Base-by-base conservation (phyloP, 2,113 vertebrate genomes). In the Cynocephalus volans region DNA sequence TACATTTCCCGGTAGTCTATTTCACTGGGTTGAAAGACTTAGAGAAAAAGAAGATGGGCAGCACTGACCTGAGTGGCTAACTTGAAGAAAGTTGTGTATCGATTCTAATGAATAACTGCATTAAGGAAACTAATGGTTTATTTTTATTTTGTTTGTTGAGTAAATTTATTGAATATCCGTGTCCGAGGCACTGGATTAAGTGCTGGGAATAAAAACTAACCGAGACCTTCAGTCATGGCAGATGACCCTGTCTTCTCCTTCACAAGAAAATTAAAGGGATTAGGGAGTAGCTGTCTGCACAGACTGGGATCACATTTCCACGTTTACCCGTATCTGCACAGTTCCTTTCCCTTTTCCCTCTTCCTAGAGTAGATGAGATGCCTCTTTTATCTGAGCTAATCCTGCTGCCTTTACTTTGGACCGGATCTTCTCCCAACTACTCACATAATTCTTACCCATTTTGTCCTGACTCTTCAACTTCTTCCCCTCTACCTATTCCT, bases 31-130 rank as follows among this genome's bases (percentile, higher is more conserved):
- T 94, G 54, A 56, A 88, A 65, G 58, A 91, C 69, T 62, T 80
- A 72, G 5, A 33, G 54, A 6, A 6, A 50, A 84, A 77, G 19
- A n/a, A n/a, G n/a, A n/a, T n/a, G n/a, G n/a, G n/a, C n/a, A n/a
- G n/a, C n/a, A 77, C 67, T 96, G 96, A 96, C 96, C 92, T 97
- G 97, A 50, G 97, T 97, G 97, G 93, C 65, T 31, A 77, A n/a
- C 58, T 80, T 72, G 23, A 67, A 82, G 60, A 88, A 97, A 86
- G 31, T 91, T 87, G 75, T 90, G n/a, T 93, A 58, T 93, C n/a
- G n/a, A n/a, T n/a, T n/a, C n/a, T n/a, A n/a, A n/a, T n/a, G n/a
- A n/a, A n/a, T n/a, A n/a, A n/a, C n/a, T n/a, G n/a, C n/a, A n/a
- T n/a, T 31, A 60, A 76, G 77, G 24, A 91, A 93, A 95, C 41